phyloP scores from a whole-genome alignment of 2,113 vertebrate genomes.

The Oceanodroma tethys region DNA sequence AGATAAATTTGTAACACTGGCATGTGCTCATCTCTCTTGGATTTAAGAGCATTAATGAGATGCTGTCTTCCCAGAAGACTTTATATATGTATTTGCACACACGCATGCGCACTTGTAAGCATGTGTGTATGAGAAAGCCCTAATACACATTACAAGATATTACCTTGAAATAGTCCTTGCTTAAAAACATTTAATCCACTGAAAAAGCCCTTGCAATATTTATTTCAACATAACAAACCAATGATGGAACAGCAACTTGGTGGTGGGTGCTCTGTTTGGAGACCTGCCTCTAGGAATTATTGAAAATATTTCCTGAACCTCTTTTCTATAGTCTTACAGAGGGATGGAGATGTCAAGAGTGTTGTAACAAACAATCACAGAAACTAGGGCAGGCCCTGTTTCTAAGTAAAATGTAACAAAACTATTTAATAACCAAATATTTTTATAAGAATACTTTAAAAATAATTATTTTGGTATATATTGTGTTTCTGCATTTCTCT shows the following conservation, averaged over 20 bases:
- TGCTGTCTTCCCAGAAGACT: neutral
- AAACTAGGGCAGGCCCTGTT: neutral
- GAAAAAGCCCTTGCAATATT: neutral
- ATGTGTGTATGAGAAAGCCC: neutral
- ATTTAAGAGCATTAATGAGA: neutral
- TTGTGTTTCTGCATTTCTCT: neutral
- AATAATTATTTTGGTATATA: neutral
- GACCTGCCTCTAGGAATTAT: neutral
- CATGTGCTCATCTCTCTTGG: neutral
- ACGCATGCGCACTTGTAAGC: fast-evolving
- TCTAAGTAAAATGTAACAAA: neutral
- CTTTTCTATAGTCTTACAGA: neutral
- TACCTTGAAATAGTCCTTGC: neutral
- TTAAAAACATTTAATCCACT: neutral
- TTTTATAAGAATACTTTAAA: neutral
- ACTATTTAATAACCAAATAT: neutral
- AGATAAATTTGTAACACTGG: neutral
- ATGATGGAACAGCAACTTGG: neutral
- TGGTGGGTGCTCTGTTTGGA: neutral
- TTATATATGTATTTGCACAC: neutral
- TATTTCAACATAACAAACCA: neutral
- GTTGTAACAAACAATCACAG: neutral
- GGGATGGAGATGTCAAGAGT: neutral
- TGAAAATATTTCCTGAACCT: neutral
- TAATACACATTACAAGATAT: neutral